Evolutionary conservation across 2,113 vertebrate genomes (phyloP).

Genomic region (Otolemur garnettii): DNA sequence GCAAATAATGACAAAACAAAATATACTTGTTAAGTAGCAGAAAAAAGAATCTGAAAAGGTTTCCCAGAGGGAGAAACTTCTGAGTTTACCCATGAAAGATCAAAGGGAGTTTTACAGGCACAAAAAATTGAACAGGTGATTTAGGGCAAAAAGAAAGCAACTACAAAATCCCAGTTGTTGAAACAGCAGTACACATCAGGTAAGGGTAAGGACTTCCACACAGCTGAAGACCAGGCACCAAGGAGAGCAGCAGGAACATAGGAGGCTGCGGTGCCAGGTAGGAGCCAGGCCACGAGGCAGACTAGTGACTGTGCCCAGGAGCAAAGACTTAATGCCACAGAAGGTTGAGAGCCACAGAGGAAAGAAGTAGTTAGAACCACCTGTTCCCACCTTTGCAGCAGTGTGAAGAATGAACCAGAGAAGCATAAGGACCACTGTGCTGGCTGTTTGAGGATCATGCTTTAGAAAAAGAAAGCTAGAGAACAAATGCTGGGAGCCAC

Average conservation of each 20-base stretch:
- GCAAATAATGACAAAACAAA: background rate
- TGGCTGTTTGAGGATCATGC: background rate
- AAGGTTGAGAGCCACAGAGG: background rate
- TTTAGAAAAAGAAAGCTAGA: background rate
- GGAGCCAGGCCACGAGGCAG: background rate
- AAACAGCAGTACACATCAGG: background rate
- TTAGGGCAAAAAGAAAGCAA: background rate
- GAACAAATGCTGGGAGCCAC: background rate
- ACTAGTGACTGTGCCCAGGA: too few relatives aligned
- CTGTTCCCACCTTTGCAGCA: background rate
- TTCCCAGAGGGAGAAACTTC: background rate
- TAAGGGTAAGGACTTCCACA: accelerated
- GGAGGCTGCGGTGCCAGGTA: background rate
- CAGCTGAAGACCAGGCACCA: background rate
- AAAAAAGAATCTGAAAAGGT: background rate
- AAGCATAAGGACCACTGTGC: background rate
- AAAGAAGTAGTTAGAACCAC: background rate
- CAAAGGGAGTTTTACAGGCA: background rate
- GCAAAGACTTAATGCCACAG: too few relatives aligned
- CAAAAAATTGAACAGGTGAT: background rate
- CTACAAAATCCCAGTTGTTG: background rate
- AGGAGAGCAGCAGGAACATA: background rate
- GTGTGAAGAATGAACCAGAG: background rate
- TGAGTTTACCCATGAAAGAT: background rate
- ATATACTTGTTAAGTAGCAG: background rate